These are phyloP conservation scores for Agrypnia vestita DNA, from an alignment of 1,140 invertebrate genomes.

Conservation along the genomic window DNA sequence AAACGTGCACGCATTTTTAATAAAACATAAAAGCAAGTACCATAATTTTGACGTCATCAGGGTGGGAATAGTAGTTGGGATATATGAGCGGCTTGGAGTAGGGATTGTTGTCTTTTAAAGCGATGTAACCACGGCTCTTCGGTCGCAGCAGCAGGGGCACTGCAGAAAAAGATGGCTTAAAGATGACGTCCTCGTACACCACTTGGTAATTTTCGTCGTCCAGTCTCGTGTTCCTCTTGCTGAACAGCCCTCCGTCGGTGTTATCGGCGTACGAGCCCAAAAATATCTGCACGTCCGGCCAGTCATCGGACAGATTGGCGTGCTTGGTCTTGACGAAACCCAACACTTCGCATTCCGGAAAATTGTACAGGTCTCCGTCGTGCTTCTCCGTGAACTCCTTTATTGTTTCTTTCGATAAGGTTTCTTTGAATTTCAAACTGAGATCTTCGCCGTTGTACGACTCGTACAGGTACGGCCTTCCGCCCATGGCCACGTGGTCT, in stretches of 20 bases:
- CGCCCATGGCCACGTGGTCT: constrained; percentile 82
- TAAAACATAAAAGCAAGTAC: no score
- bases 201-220: constrained; percentile 78
- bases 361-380: constrained; percentile 78
- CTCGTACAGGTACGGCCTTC: constrained; percentile 74
- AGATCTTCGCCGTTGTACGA: constrained; percentile 70
- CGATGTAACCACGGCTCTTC: constrained; percentile 80
- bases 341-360: constrained; percentile 82
- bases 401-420: constrained; percentile 72
- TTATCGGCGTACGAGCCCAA: constrained; percentile 81
- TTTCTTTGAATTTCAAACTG: constrained; percentile 76
- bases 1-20: no score
- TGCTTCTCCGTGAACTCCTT: constrained; percentile 73
- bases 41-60: constrained; percentile 79
- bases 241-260: constrained; percentile 83
- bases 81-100: constrained; percentile 83
- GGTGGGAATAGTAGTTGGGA: constrained; percentile 85
- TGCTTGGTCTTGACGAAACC: constrained; percentile 85
- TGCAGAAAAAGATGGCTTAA: constrained; percentile 78
- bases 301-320: constrained; percentile 76
- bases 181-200: constrained; percentile 80
- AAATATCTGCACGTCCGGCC: constrained; percentile 86
- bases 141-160: constrained; percentile 81
- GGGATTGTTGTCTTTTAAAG: constrained; percentile 79
- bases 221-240: constrained; percentile 79